A percentile compares a stretch with the other conserved stretches of the same genome.
Conservation (phyloP, 2,888 invertebrate genomes). For the Campoplex capitator region DNA sequence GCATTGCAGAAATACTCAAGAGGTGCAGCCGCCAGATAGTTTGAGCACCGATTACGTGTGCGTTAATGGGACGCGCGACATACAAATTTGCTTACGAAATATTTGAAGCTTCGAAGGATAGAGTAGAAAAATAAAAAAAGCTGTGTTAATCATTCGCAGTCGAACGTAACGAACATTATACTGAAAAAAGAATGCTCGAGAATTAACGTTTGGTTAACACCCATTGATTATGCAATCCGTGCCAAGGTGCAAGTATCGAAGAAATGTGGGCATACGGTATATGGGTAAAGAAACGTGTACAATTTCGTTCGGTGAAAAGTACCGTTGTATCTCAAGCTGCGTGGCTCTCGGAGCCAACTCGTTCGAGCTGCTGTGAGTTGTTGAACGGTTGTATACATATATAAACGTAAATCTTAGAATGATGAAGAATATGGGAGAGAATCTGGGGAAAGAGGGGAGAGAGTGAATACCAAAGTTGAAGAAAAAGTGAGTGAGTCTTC, state of each 20-base stretch:
- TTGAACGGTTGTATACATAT: conserved; percentile 44
- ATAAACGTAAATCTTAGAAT: conserved; percentile 28
- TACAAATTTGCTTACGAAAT: conserved; percentile 28
- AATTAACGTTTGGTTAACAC: conserved; percentile 60
- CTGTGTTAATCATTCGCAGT: not conserved
- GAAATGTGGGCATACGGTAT: conserved; percentile 32
- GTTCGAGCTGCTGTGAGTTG: conserved; percentile 38
- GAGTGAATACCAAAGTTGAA: conserved; percentile 60
- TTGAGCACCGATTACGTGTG: conserved; percentile 22
- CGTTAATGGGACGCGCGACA: conserved; percentile 27
- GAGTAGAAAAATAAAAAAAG: not conserved
- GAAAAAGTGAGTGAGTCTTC: conserved; percentile 48
- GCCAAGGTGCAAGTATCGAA: conserved; percentile 28
- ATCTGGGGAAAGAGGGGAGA: conserved; percentile 31
- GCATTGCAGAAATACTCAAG: conserved; percentile 33
- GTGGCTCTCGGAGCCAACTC: conserved; percentile 70
- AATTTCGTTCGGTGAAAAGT: conserved; percentile 78
- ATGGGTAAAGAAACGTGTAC: conserved; percentile 71
- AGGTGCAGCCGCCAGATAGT: not conserved
- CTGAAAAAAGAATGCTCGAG: conserved; percentile 43
- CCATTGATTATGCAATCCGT: conserved; percentile 78
- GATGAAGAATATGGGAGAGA: conserved; percentile 28
- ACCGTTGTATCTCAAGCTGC: conserved; percentile 77
- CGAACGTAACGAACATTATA: not conserved
- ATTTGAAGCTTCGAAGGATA: conserved; percentile 13